Conservation (phyloP, 2,797 vertebrate species). For the Dendrocincla fuliginosa region DNA sequence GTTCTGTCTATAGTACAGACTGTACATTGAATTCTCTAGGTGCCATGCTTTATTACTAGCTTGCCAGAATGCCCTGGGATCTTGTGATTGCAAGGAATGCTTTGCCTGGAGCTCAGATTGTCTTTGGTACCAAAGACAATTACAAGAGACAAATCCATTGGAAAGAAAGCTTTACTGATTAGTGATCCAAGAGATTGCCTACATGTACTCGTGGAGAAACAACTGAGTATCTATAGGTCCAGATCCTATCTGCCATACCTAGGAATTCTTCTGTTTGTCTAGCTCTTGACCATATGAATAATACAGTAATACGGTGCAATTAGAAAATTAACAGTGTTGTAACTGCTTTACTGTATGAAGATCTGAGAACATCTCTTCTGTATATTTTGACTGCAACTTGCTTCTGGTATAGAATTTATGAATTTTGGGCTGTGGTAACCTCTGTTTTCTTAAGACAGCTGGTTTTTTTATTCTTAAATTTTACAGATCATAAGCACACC, state of each 20-base stretch:
- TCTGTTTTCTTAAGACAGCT: background rate
- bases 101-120: background rate
- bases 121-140: background rate
- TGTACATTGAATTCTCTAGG: background rate
- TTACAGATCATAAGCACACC: conserved; percentile 86
- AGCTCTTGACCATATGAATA: background rate
- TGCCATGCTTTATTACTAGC: background rate
- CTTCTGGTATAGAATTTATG: background rate
- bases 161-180: background rate
- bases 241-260: background rate
- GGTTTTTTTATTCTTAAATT: background rate
- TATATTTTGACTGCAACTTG: background rate
- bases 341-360: background rate
- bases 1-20: background rate
- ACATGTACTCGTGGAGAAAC: background rate
- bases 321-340: background rate
- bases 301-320: background rate
- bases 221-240: background rate
- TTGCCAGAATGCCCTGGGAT: background rate
- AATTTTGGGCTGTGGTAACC: background rate
- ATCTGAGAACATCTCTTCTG: background rate
- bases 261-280: background rate
- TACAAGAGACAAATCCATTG: background rate
- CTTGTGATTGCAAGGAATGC: background rate
- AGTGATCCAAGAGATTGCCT: background rate